Conservation (phyloP, 2,797 vertebrate species). For the Rhabdomys pumilio region DNA sequence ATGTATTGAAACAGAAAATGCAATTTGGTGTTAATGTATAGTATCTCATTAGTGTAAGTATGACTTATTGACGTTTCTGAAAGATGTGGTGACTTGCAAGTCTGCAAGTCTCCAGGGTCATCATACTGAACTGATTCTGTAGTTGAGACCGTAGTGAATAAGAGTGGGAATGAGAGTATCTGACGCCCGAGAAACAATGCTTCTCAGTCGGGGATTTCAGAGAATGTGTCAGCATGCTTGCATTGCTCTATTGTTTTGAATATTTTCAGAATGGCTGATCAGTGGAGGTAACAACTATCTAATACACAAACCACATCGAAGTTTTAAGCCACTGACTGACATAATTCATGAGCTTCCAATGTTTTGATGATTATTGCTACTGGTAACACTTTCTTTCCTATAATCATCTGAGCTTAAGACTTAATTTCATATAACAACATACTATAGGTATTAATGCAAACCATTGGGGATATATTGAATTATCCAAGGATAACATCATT, state of each 20-base stretch:
- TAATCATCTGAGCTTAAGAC: neutral
- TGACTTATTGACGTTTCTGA: constrained; percentile 32
- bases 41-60: neutral
- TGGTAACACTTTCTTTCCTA: constrained; percentile 1
- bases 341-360: constrained; percentile 6
- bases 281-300: neutral
- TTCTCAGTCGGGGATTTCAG: neutral
- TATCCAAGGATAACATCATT: neutral
- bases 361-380: neutral
- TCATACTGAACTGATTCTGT: neutral
- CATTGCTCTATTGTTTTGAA: neutral
- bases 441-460: neutral
- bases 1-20: constrained; percentile 53
- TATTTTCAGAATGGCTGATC: neutral
- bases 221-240: neutral
- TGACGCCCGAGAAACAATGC: neutral
- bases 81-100: neutral
- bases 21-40: constrained; percentile 44
- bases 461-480: neutral
- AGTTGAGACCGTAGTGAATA: neutral
- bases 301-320: neutral
- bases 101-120: neutral
- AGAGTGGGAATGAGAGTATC: neutral
- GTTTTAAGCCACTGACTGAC: neutral
- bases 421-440: neutral